Percentiles rank a stretch among this genome's conserved stretches.
These are phyloP conservation scores for Brachycybe producta DNA, from an alignment of 2,888 invertebrate species.

Conservation along the genomic window DNA sequence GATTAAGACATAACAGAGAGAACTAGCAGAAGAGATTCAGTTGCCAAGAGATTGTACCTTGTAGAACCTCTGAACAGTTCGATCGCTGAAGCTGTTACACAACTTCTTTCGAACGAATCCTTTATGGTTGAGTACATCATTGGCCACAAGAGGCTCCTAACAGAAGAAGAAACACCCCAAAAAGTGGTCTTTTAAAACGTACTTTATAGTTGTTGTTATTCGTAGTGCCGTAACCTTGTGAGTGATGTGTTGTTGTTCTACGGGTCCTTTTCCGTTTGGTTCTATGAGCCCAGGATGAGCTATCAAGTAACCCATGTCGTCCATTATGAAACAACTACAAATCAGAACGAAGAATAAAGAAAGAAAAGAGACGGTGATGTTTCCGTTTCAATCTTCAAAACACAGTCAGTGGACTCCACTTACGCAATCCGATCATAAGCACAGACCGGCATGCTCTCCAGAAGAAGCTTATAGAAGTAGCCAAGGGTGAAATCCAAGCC, in stretches of 20 bases:
- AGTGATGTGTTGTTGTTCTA: slow-evolving; percentile 75
- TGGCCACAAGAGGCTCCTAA: slow-evolving; percentile 69
- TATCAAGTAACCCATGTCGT: slow-evolving; percentile 74
- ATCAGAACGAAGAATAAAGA: slow-evolving; percentile 2
- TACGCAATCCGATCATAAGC: slow-evolving; percentile 30
- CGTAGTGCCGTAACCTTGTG: slow-evolving; percentile 47
- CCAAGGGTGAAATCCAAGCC: slow-evolving; percentile 76
- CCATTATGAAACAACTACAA: slow-evolving; percentile 63
- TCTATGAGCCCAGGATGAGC: slow-evolving; percentile 64
- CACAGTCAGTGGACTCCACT: slow-evolving; percentile 12
- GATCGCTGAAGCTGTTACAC: slow-evolving; percentile 72
- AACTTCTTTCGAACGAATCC: slow-evolving; percentile 66
- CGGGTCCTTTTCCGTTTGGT: slow-evolving; percentile 46
- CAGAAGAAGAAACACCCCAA: slow-evolving; percentile 14
- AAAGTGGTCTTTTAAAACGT: neutral
- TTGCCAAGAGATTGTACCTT: slow-evolving; percentile 24
- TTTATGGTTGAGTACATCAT: slow-evolving; percentile 75
- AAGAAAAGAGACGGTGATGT: neutral
- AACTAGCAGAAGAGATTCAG: neutral
- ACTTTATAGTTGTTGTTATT: no score
- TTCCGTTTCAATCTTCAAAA: neutral
- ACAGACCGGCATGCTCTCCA: slow-evolving; percentile 33
- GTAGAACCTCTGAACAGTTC: slow-evolving; percentile 61
- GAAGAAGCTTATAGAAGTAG: slow-evolving; percentile 63
- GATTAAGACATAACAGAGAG: neutral